These are phyloP conservation scores for Odocoileus virginianus DNA, from an alignment of 2,113 vertebrate species.

Conservation along the genomic window DNA sequence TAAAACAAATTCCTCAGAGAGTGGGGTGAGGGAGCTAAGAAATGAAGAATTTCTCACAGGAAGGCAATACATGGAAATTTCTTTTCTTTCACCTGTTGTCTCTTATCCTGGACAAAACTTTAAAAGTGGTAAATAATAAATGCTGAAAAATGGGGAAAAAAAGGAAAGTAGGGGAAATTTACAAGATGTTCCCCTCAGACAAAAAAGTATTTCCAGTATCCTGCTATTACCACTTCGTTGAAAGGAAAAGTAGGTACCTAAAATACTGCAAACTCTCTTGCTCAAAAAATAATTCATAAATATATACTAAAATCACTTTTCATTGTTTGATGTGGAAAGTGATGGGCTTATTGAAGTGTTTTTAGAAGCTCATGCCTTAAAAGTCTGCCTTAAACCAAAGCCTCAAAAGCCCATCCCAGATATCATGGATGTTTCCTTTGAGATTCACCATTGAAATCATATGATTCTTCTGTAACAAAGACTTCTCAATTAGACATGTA, in stretches of 20 bases:
- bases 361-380: not conserved
- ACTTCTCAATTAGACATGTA: not conserved
- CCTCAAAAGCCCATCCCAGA: not conserved
- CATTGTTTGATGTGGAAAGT: constrained; percentile 48
- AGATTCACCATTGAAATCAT: not conserved
- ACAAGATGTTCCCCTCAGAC: not conserved
- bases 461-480: not conserved
- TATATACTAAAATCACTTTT: not conserved
- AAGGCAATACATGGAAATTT: not conserved
- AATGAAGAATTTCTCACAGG: not conserved
- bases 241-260: not conserved
- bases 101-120: not conserved
- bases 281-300: constrained; percentile 29
- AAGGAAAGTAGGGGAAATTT: not conserved
- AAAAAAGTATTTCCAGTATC: not conserved
- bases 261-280: not conserved
- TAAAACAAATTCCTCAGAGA: not conserved
- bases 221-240: not conserved
- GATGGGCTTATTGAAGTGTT: not conserved
- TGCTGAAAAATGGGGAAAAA: not conserved
- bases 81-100: not conserved
- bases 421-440: not conserved
- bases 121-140: not conserved
- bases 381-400: constrained; percentile 43
- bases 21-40: not conserved